Base-by-base conservation (phyloP, 1,140 invertebrate species). In the Scaptodrosophila lebanonensis region DNA sequence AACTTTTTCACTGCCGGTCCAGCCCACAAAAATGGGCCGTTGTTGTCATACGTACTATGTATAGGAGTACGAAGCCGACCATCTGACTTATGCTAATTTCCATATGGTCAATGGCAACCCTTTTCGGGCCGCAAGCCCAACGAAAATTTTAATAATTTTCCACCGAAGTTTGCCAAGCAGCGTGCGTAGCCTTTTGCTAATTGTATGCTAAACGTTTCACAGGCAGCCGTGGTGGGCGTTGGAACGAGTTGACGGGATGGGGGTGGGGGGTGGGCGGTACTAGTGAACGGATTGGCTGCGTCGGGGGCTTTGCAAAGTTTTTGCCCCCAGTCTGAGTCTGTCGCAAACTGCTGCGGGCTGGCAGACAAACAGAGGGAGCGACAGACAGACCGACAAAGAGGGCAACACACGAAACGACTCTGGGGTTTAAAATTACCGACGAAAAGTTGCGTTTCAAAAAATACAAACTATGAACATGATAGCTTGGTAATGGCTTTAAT, bases 51-150 rank as follows among this genome's bases (percentile, higher is more conserved):
- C n/a, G n/a, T n/a, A n/a, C n/a, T n/a, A n/a, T n/a, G n/a, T n/a
- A n/a, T n/a, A n/a, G n/a, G n/a, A n/a, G n/a, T n/a, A n/a, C n/a
- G n/a, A n/a, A n/a, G n/a, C n/a, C n/a, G n/a, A n/a, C n/a, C n/a
- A n/a, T n/a, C n/a, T 83, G 68, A 83, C 76, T 76, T 83, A 83
- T 83, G 70, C 76, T 83, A 83, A 83, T 83, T 83, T 83, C 63
- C 76, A 83, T 83, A 83, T 83, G 76, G 76, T 76, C 76, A 83
- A n/a, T n/a, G n/a, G n/a, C n/a, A n/a, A 70, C 76, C 76, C 70
- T 82, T 82, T 82, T 48, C 15, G 20, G 38, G 40, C 52, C 65
- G 44, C 69, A 64, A 58, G 62, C 69, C 60, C 75, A 62, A 69
- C 70, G 62, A 54, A 73, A 82, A 79, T 82, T 75, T 75, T 79